A percentile compares a stretch with the other conserved stretches of the same genome.
phyloP scores from a whole-genome alignment of 2,113 vertebrate genomes.

The Callionymus lyra region DNA sequence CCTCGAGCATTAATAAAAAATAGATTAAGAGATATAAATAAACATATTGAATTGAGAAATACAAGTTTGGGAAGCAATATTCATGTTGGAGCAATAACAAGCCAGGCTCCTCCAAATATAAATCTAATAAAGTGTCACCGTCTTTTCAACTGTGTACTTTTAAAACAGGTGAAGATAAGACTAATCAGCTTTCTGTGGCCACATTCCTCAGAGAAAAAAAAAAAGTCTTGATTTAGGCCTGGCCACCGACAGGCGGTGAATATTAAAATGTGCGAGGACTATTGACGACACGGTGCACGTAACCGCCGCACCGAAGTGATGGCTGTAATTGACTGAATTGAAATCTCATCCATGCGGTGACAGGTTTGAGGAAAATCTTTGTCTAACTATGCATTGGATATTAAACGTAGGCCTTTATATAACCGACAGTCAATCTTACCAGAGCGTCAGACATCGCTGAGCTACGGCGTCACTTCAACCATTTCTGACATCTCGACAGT shows the following conservation, averaged over 20 bases:
- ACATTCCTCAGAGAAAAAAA: constrained; percentile 7
- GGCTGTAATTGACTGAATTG: constrained; percentile 13
- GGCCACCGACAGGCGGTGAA: background rate
- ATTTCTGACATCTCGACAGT: too few relatives aligned
- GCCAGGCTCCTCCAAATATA: background rate
- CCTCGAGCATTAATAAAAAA: too few relatives aligned
- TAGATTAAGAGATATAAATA: too few relatives aligned
- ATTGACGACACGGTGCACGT: constrained; percentile 5
- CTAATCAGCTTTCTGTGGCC: constrained; percentile 5
- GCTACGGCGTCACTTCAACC: too few relatives aligned
- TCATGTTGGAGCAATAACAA: background rate
- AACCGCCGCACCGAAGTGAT: constrained; percentile 13
- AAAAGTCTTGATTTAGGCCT: constrained; percentile 8
- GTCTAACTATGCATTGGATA: background rate
- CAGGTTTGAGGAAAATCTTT: background rate
- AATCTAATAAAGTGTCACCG: background rate
- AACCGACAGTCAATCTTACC: too few relatives aligned
- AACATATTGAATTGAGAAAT: too few relatives aligned
- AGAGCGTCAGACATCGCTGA: too few relatives aligned
- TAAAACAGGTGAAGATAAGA: constrained; percentile 5
- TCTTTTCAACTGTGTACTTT: background rate
- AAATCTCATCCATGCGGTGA: constrained; percentile 7
- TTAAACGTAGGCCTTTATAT: too few relatives aligned
- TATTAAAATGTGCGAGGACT: constrained; percentile 1
- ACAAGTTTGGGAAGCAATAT: too few relatives aligned